Conservation (phyloP, 1,140 invertebrate genomes). For the Metaphire vulgaris region DNA sequence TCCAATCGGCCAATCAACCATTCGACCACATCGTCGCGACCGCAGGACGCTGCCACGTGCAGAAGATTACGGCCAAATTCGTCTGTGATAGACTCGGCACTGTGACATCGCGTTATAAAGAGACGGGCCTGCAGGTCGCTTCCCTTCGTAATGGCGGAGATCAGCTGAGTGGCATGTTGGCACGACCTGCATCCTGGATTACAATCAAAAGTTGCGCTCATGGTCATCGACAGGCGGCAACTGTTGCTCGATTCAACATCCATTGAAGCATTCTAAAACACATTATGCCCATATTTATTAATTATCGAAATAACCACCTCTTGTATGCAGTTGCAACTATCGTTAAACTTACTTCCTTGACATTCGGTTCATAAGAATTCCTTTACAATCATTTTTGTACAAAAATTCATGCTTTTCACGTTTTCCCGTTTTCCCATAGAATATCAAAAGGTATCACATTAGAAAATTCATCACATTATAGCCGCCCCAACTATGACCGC, state of each 20-base stretch:
- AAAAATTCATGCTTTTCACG: too few relatives aligned
- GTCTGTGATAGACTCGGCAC: conserved; percentile 37
- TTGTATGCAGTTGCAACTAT: too few relatives aligned
- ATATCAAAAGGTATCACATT: too few relatives aligned
- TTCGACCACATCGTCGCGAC: conserved; percentile 58
- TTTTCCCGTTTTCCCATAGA: too few relatives aligned
- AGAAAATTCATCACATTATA: too few relatives aligned
- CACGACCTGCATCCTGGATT: not conserved
- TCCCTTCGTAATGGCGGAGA: not conserved
- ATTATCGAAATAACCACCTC: too few relatives aligned
- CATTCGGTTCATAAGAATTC: too few relatives aligned
- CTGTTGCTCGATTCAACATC: not conserved
- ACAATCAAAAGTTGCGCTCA: not conserved
- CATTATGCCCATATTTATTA: too few relatives aligned
- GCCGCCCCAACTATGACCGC: too few relatives aligned
- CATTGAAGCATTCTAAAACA: too few relatives aligned
- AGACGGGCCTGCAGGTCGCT: not conserved
- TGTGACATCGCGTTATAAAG: not conserved
- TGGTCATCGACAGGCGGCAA: not conserved
- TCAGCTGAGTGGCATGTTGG: not conserved
- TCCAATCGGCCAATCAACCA: conserved; percentile 57
- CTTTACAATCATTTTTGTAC: too few relatives aligned
- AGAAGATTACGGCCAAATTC: conserved; percentile 60
- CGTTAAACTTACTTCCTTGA: too few relatives aligned
- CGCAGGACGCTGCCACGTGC: conserved; percentile 65